phyloP scores from a whole-genome alignment of 1,140 invertebrate species.

The Zaprionus taronus region DNA sequence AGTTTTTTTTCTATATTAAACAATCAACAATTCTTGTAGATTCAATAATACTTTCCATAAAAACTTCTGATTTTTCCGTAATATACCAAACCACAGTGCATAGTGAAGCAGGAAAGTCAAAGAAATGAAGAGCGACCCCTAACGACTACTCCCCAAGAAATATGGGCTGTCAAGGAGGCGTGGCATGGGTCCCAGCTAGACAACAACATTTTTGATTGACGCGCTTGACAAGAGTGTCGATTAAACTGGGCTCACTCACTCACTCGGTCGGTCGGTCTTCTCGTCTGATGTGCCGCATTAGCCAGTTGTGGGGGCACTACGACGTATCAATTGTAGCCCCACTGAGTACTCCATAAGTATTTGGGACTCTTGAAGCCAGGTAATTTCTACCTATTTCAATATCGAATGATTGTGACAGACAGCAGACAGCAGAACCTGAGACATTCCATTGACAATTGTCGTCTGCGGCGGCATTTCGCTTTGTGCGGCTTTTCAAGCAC shows the following conservation, averaged over 20 bases:
- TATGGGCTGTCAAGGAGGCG: background rate
- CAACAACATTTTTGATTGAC: slow-evolving; percentile 66
- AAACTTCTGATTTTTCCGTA: background rate
- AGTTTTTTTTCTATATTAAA: background rate
- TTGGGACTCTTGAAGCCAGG: slow-evolving; percentile 17
- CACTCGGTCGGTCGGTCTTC: slow-evolving; percentile 27
- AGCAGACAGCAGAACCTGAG: slow-evolving; percentile 40
- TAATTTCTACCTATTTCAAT: slow-evolving; percentile 68
- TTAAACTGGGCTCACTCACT: slow-evolving; percentile 50
- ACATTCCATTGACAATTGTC: slow-evolving; percentile 45
- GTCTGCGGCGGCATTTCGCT: slow-evolving; percentile 40
- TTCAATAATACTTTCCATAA: background rate
- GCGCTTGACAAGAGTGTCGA: slow-evolving; percentile 71
- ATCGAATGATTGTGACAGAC: slow-evolving; percentile 69
- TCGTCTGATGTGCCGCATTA: slow-evolving; percentile 43
- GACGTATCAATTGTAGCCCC: slow-evolving; percentile 2
- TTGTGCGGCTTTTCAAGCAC: slow-evolving; percentile 66
- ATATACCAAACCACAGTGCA: slow-evolving; percentile 13
- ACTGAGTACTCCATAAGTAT: slow-evolving; percentile 1
- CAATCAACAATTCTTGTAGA: background rate
- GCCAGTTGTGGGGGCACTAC: slow-evolving; percentile 13
- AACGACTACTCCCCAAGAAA: background rate
- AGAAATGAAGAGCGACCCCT: background rate
- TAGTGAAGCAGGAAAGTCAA: background rate
- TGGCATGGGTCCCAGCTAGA: slow-evolving; percentile 12